Conservation (phyloP, 2,113 vertebrate genomes). For the human (Homo sapiens) region GRCh38 chr2:9895501-9896000, state of each 20-base stretch:
- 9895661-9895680: conserved; percentile 14
- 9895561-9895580: not conserved
- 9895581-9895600: not conserved
- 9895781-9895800: conserved; percentile 80
- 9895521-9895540: not conserved
- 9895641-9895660: conserved; percentile 30
- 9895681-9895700: not conserved
- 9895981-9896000: conserved; percentile 84
- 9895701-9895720: not conserved
- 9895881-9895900: conserved; percentile 83
- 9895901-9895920: conserved; percentile 91
- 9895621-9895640: conserved; percentile 26
- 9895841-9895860: conserved; percentile 85
- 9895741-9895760: conserved; percentile 56
- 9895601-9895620: not conserved
- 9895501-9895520: not conserved
- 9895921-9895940: conserved; percentile 87
- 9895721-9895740: conserved; percentile 73
- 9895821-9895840: conserved; percentile 76
- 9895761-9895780: conserved; percentile 74
- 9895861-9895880: conserved; percentile 86
- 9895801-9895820: conserved; percentile 63
- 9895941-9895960: conserved; percentile 84
- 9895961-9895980: conserved; percentile 83
- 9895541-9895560: not conserved